These are phyloP conservation scores for Phymanthus crucifer DNA, from an alignment of 92 coral and sea anemone species.

Conservation along the genomic window DNA sequence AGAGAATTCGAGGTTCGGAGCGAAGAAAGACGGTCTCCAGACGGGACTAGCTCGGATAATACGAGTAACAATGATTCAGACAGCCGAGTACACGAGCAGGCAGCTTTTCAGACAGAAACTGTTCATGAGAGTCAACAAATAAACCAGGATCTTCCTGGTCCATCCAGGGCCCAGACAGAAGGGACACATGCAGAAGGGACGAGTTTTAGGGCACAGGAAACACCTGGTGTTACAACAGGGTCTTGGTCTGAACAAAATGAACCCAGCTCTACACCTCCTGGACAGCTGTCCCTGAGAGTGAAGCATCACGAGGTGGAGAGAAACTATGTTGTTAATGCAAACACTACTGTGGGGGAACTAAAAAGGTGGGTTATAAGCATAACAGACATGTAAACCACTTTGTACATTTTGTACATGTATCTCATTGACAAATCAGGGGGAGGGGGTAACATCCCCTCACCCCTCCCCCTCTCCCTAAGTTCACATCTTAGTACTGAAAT, in stretches of 20 bases:
- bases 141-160: not conserved
- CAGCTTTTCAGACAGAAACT: not conserved
- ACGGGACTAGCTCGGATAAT: not conserved
- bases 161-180: not conserved
- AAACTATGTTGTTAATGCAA: conserved; percentile 60
- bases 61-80: not conserved
- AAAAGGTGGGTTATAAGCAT: conserved; percentile 67
- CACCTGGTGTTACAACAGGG: not conserved
- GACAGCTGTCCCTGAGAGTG: conserved; percentile 55
- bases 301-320: conserved; percentile 82
- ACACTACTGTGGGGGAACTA: conserved; percentile 72
- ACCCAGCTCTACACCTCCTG: not conserved
- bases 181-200: not conserved
- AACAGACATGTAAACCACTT: not conserved
- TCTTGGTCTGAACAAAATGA: not conserved
- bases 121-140: not conserved
- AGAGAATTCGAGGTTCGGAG: not conserved
- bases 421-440: too few relatives aligned
- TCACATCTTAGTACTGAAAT: too few relatives aligned
- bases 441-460: too few relatives aligned
- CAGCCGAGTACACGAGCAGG: not conserved
- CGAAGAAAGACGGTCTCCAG: conserved; percentile 1
- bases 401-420: too few relatives aligned
- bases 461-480: too few relatives aligned
- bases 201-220: conserved; percentile 11